A percentile compares a stretch with the other conserved stretches of the same genome.
Evolutionary conservation across 2,797 vertebrate species (phyloP).

Genomic region (Onychomys leucogaster): DNA sequence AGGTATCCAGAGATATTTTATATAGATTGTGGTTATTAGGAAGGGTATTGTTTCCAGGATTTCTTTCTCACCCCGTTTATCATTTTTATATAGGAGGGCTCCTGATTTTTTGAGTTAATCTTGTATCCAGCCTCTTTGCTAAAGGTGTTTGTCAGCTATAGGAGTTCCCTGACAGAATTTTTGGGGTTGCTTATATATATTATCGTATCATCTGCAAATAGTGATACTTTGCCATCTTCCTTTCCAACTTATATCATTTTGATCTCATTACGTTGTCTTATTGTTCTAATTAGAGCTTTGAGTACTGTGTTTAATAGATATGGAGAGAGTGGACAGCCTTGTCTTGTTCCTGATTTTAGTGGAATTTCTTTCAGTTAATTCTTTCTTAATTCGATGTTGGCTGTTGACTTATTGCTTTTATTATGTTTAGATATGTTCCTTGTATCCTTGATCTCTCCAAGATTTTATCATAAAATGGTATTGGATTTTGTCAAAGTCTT

Average conservation of each 20-base stretch:
- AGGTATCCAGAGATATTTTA: not conserved
- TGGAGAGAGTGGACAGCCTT: not conserved
- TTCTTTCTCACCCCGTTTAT: not conserved
- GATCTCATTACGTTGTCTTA: not conserved
- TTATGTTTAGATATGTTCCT: not conserved
- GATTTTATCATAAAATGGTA: not conserved
- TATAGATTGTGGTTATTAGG: not conserved
- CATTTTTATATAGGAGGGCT: not conserved
- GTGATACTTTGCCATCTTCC: not conserved
- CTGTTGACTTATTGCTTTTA: not conserved
- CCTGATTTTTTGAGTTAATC: not conserved
- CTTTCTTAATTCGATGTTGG: not conserved
- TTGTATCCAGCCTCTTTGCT: not conserved
- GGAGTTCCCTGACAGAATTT: not conserved
- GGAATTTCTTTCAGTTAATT: not conserved
- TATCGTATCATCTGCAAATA: not conserved
- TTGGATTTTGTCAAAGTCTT: not conserved
- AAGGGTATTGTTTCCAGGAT: not conserved
- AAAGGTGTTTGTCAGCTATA: not conserved
- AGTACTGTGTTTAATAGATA: not conserved
- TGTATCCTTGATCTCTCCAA: not conserved
- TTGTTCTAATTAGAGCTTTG: not conserved
- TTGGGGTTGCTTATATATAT: not conserved
- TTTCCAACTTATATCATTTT: not conserved
- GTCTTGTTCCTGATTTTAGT: not conserved